Evolutionary conservation across 2,113 vertebrate species (phyloP).

Genomic region (Vidua macroura): DNA sequence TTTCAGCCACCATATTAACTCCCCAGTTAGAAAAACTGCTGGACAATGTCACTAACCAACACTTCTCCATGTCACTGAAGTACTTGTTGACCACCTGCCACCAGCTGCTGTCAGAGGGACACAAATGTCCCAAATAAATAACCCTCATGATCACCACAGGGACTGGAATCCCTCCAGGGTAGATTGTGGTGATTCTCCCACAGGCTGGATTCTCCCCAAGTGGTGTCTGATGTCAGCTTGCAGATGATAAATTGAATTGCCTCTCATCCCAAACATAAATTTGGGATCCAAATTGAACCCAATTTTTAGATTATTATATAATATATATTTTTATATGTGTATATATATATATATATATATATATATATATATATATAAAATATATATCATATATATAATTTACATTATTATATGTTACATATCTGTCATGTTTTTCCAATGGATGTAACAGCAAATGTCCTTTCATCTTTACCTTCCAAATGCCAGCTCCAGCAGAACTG

Average conservation of each 20-base stretch:
- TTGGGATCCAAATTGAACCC: background rate
- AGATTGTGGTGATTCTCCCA: background rate
- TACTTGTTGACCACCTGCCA: background rate
- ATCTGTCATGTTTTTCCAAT: background rate
- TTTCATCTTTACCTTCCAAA: background rate
- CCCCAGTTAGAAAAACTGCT: background rate
- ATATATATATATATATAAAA: background rate
- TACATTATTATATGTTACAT: fast-evolving
- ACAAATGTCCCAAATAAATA: background rate
- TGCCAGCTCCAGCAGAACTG: background rate
- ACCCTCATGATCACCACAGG: background rate
- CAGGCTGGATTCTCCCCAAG: background rate
- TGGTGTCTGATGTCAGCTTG: background rate
- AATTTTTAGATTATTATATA: background rate
- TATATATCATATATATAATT: background rate
- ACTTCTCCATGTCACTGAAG: background rate
- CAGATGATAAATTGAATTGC: background rate
- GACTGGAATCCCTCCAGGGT: background rate
- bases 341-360: background rate
- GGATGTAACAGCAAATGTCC: background rate
- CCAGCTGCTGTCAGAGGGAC: background rate
- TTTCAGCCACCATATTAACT: background rate
- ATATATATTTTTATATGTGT: no score
- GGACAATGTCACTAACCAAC: background rate
- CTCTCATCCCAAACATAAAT: background rate